Evolutionary conservation across 1,140 invertebrate species (phyloP).

Genomic region (Telenomus remus): DNA sequence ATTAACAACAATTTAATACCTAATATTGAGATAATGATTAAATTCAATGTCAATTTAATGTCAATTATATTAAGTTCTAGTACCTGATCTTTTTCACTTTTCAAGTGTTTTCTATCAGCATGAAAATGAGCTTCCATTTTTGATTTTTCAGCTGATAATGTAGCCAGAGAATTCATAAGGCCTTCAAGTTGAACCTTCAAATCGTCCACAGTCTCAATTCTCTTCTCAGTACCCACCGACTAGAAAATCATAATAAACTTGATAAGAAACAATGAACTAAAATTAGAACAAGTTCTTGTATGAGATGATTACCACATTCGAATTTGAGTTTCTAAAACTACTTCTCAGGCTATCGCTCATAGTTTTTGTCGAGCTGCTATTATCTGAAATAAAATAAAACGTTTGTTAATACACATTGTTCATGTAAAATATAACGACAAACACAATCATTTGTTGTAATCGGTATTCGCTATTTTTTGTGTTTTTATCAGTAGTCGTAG

Average conservation of each 20-base stretch:
- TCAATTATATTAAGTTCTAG: slow-evolving; percentile 7
- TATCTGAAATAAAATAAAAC: slow-evolving; percentile 12
- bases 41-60: too few species aligned
- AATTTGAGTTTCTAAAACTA: slow-evolving; percentile 10
- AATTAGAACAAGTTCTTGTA: too few species aligned
- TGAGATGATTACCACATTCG: slow-evolving; percentile 25
- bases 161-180: slow-evolving; percentile 84
- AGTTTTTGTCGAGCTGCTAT: slow-evolving; percentile 4
- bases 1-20: too few species aligned
- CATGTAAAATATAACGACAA: too few species aligned
- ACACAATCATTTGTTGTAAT: too few species aligned
- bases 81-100: slow-evolving; percentile 80
- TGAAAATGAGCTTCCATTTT: slow-evolving; percentile 89
- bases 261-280: too few species aligned
- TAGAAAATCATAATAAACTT: slow-evolving; percentile 8
- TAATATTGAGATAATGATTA: too few species aligned
- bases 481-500: too few species aligned
- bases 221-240: slow-evolving; percentile 37
- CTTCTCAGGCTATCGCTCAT: background rate
- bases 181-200: slow-evolving; percentile 78
- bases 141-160: slow-evolving; percentile 87
- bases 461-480: too few species aligned
- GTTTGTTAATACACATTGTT: too few species aligned
- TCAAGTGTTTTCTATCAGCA: slow-evolving; percentile 84
- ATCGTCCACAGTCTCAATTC: slow-evolving; percentile 68